Percentiles rank a stretch among this genome's conserved stretches.
Evolutionary conservation across 2,888 invertebrate genomes (phyloP).

Genomic region (Lumbricus terrestris): DNA sequence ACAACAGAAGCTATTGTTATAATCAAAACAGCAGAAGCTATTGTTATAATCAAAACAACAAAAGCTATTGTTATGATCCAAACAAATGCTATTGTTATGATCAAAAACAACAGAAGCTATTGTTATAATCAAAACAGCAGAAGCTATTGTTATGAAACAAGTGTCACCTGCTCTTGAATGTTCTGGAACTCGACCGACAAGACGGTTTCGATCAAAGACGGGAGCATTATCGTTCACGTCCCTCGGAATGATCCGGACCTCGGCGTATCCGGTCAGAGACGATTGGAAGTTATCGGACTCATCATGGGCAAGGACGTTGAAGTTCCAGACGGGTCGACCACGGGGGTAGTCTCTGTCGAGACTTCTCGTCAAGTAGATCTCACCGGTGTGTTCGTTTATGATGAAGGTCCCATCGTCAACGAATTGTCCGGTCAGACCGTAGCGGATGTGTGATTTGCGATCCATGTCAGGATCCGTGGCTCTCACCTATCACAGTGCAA

Average conservation of each 20-base stretch:
- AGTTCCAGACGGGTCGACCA: constrained; percentile 41
- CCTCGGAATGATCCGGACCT: constrained; percentile 93
- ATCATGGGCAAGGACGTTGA: constrained; percentile 54
- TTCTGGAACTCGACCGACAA: constrained; percentile 75
- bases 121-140: too few species aligned
- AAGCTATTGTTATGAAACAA: too few species aligned
- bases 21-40: too few species aligned
- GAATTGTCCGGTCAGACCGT: constrained; percentile 58
- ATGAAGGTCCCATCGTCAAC: constrained; percentile 40
- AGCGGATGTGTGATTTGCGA: constrained; percentile 89
- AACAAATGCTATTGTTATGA: too few species aligned
- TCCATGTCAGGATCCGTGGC: constrained; percentile 95
- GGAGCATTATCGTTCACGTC: constrained; percentile 98
- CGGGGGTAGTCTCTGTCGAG: constrained; percentile 67
- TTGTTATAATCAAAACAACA: too few species aligned
- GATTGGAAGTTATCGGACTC: constrained; percentile 42
- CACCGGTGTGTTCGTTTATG: constrained; percentile 77
- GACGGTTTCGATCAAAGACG: constrained; percentile 66
- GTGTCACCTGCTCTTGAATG: constrained; percentile 80
- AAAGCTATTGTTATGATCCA: too few species aligned
- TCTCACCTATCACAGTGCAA: constrained; percentile 72
- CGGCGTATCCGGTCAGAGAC: constrained; percentile 84
- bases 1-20: too few species aligned
- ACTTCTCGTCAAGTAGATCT: constrained; percentile 94
- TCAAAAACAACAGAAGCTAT: too few species aligned